These are phyloP conservation scores for Caenorhabditis sp. DNA, from an alignment of 2,888 invertebrate genomes.

Conservation along the genomic window DNA sequence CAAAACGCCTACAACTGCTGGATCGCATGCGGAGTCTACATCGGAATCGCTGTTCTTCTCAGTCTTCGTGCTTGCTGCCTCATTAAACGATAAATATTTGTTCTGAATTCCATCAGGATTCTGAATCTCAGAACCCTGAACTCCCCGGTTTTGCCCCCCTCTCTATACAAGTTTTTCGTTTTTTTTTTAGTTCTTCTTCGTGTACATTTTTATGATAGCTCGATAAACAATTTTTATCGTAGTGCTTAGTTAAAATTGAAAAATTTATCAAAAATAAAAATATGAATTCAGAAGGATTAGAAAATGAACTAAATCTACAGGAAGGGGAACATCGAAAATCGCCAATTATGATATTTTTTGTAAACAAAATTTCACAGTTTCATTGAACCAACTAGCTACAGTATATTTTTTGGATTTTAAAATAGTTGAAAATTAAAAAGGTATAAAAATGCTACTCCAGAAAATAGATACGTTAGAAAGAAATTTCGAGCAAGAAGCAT, in stretches of 20 bases:
- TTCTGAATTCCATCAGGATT: neutral
- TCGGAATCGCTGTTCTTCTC: constrained; percentile 65
- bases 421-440: neutral
- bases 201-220: constrained; percentile 39
- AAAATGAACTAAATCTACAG: constrained; percentile 26
- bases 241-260: neutral
- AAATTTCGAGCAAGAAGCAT: constrained; percentile 15
- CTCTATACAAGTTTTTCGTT: neutral
- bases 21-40: constrained; percentile 70
- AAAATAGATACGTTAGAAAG: constrained; percentile 26
- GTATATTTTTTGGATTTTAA: neutral
- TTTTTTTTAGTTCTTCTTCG: constrained; percentile 2
- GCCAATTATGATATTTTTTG: constrained; percentile 19
- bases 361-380: constrained; percentile 26
- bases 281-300: constrained; percentile 3
- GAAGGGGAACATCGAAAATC: no score
- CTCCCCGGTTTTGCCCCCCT: constrained; percentile 13
- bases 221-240: constrained; percentile 43
- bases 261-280: constrained; percentile 24
- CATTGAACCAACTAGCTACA: constrained; percentile 26
- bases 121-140: no score
- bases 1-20: constrained; percentile 78
- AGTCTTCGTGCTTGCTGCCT: constrained; percentile 69
- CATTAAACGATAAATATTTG: constrained; percentile 40
- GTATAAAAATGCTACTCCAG: constrained; percentile 6